These are phyloP conservation scores for Parnassius mnemosyne DNA, from an alignment of 2,888 invertebrate species.

Conservation along the genomic window DNA sequence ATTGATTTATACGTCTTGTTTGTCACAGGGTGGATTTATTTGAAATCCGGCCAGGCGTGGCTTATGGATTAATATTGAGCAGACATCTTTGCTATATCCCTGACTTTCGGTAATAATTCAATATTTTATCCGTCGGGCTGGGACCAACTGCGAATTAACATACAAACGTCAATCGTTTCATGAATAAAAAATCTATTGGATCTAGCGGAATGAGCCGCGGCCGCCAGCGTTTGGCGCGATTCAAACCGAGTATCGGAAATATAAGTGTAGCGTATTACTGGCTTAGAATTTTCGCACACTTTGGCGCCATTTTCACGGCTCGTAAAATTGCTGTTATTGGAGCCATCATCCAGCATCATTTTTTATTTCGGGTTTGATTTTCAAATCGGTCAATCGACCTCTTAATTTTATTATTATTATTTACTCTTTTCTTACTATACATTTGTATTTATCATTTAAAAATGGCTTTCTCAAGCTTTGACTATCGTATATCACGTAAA, in stretches of 20 bases:
- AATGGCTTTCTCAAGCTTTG: no score
- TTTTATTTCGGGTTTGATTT: slow-evolving; percentile 8
- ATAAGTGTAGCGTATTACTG: slow-evolving; percentile 47
- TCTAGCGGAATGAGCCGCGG: slow-evolving; percentile 75
- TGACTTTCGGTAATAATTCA: slow-evolving; percentile 78
- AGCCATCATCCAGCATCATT: slow-evolving; percentile 7
- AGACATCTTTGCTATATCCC: slow-evolving; percentile 72
- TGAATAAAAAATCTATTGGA: slow-evolving; percentile 81
- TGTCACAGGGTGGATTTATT: slow-evolving; percentile 79
- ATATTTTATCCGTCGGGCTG: slow-evolving; percentile 76
- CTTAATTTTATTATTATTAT: no score
- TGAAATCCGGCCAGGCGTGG: slow-evolving; percentile 78
- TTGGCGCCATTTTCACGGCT: slow-evolving; percentile 27
- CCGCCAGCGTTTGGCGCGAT: slow-evolving; percentile 47
- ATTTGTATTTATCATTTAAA: no score
- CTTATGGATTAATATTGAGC: slow-evolving; percentile 78
- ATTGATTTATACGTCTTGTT: slow-evolving; percentile 82
- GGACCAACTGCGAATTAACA: slow-evolving; percentile 77
- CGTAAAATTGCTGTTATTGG: slow-evolving; percentile 28
- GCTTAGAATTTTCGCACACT: slow-evolving; percentile 33
- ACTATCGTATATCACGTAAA: no score
- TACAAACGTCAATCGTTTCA: slow-evolving; percentile 81
- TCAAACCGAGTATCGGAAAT: slow-evolving; percentile 64
- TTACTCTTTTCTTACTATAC: no score
- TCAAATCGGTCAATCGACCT: background rate